Conservation (phyloP, 2,797 vertebrate species). For the Eulemur albifrons region DNA sequence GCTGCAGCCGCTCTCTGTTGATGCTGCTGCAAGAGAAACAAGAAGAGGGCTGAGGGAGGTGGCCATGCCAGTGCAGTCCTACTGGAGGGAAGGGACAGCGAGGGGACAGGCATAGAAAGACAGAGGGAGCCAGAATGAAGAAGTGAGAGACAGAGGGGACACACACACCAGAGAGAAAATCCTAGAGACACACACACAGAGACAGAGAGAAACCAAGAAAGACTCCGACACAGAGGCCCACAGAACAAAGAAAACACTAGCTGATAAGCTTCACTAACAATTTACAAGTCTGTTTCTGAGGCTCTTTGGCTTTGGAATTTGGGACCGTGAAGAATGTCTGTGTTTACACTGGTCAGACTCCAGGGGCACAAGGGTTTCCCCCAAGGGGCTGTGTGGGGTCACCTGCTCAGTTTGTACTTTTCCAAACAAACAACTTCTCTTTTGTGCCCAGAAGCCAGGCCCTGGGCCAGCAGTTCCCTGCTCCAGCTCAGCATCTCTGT, state of each 20-base stretch:
- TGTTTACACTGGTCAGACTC: neutral
- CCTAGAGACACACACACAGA: neutral
- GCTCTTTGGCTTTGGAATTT: neutral
- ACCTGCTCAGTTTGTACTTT: constrained; percentile 23
- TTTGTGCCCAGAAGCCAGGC: neutral
- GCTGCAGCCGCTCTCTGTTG: neutral
- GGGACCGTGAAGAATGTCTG: neutral
- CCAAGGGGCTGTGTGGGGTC: neutral
- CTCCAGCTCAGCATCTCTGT: neutral
- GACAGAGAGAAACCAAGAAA: neutral
- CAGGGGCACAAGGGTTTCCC: neutral
- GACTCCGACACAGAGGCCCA: neutral
- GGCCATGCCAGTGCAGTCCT: neutral
- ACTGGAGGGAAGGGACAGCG: neutral
- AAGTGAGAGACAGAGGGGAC: neutral
- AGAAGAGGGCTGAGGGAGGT: neutral
- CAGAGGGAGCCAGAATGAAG: neutral
- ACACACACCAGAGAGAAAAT: neutral
- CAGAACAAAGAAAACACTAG: neutral
- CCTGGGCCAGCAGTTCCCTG: neutral
- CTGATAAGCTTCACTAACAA: neutral
- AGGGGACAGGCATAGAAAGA: neutral
- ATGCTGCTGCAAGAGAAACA: constrained; percentile 29
- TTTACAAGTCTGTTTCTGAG: neutral
- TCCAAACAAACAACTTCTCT: constrained; percentile 31